These are phyloP conservation scores for Ovis canadensis DNA, from an alignment of 2,113 vertebrate genomes.

Conservation along the genomic window DNA sequence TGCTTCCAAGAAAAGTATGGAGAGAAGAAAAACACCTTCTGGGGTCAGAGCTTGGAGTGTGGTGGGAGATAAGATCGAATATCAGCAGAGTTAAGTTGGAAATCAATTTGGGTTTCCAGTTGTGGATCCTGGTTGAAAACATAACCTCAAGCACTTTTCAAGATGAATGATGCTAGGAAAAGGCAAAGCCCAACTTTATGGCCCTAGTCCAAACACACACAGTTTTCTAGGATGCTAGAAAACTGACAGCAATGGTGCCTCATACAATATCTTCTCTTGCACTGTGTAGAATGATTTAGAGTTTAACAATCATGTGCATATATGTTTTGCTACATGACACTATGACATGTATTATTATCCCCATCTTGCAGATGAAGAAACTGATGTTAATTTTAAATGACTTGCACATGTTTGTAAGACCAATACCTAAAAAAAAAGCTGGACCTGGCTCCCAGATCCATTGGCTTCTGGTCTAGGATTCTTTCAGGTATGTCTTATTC, in stretches of 20 bases:
- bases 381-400: background rate
- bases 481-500: background rate
- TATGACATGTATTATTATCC: background rate
- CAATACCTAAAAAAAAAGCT: background rate
- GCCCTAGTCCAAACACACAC: background rate
- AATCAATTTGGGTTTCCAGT: background rate
- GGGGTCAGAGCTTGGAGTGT: background rate
- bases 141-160: background rate
- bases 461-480: background rate
- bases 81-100: constrained; percentile 21
- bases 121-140: constrained; percentile 4
- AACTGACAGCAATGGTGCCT: background rate
- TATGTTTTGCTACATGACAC: background rate
- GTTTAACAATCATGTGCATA: background rate
- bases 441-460: background rate
- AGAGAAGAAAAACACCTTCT: constrained; percentile 15
- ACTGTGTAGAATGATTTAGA: background rate
- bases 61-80: background rate
- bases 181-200: background rate
- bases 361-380: background rate
- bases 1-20: constrained; percentile 20
- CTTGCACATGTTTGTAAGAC: background rate
- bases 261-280: background rate
- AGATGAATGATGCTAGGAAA: background rate
- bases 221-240: background rate